Conservation (phyloP, 2,113 vertebrate genomes). For the Albula goreensis region DNA sequence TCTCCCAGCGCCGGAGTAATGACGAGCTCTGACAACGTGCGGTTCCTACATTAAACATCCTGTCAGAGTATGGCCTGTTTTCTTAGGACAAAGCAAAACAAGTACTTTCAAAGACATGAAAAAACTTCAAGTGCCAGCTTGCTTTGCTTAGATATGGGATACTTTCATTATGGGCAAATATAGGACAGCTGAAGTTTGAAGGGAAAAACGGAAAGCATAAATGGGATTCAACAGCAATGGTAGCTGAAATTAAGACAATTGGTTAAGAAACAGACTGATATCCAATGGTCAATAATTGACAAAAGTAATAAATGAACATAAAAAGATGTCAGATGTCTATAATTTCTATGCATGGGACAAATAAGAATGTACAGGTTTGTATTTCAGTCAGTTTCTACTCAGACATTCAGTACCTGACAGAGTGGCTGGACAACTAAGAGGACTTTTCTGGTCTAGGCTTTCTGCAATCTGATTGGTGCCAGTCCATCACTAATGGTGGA, state of each 20-base stretch:
- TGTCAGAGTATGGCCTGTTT: not conserved
- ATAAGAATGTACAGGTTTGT: too few relatives aligned
- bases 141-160: not conserved
- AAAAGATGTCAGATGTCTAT: too few relatives aligned
- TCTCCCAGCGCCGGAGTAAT: not conserved
- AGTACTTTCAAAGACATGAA: not conserved
- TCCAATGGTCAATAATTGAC: too few relatives aligned
- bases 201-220: not conserved
- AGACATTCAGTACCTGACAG: too few relatives aligned
- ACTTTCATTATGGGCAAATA: not conserved
- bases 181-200: not conserved
- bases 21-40: not conserved
- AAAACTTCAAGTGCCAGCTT: not conserved
- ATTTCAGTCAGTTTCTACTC: too few relatives aligned
- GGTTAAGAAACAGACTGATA: too few relatives aligned
- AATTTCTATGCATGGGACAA: too few relatives aligned
- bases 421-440: too few relatives aligned
- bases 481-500: too few relatives aligned
- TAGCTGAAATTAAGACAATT: not conserved
- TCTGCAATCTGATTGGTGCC: too few relatives aligned
- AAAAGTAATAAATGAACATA: too few relatives aligned
- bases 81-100: not conserved
- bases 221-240: not conserved
- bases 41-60: not conserved
- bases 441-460: too few relatives aligned